Evolutionary conservation across 2,888 invertebrate species (phyloP).

Genomic region (Alviniconcha strummeri): DNA sequence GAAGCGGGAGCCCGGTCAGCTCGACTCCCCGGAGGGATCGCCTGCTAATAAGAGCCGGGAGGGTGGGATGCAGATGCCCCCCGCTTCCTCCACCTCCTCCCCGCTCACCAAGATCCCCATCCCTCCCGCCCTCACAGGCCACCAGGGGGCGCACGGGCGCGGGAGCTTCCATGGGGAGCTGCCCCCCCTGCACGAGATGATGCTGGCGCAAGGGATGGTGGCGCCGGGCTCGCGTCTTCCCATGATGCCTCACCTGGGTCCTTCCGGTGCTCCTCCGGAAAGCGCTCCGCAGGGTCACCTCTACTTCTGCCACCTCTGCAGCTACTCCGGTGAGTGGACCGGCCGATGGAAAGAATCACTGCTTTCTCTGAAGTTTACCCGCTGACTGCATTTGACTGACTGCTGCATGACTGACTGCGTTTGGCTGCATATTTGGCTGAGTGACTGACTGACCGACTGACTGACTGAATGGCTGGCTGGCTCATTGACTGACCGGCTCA

Average conservation of each 20-base stretch:
- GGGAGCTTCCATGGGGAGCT: not conserved
- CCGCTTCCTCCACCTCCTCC: constrained; percentile 33
- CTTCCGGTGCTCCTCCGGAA: not conserved
- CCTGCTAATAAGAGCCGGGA: not conserved
- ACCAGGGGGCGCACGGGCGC: not conserved
- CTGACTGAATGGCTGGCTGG: no score
- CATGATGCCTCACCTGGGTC: not conserved
- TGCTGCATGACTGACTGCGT: no score
- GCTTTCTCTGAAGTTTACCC: no score
- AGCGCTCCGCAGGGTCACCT: constrained; percentile 37
- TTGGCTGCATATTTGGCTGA: no score
- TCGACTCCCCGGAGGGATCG: not conserved
- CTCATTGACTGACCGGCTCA: no score
- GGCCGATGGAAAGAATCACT: not conserved
- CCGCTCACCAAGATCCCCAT: constrained; percentile 6
- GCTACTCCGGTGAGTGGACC: constrained; percentile 70
- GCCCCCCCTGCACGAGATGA: not conserved
- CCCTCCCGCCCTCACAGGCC: not conserved
- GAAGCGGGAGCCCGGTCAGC: not conserved
- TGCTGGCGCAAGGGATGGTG: not conserved
- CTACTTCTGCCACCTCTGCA: constrained; percentile 77
- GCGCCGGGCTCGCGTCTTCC: not conserved
- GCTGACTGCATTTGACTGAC: no score
- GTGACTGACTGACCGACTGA: no score
- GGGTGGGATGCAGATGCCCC: constrained; percentile 3